A percentile compares a stretch with the other conserved stretches of the same genome.
Conservation (phyloP, 2,797 vertebrate genomes). For the Taeniopygia guttata region DNA sequence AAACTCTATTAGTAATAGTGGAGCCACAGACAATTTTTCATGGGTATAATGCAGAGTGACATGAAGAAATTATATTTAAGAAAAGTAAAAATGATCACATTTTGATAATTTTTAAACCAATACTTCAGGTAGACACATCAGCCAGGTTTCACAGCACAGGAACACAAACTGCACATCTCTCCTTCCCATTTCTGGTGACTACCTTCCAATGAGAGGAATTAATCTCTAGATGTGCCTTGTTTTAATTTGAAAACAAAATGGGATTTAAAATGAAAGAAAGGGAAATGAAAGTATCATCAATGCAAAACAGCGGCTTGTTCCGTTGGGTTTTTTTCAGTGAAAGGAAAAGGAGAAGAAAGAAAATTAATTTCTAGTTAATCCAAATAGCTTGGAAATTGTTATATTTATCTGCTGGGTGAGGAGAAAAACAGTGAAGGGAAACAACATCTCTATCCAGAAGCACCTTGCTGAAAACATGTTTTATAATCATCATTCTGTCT, state of each 20-base stretch:
- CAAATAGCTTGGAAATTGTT: neutral
- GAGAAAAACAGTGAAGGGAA: neutral
- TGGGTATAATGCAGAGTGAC: neutral
- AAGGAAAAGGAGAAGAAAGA: neutral
- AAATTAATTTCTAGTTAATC: neutral
- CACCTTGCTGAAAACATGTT: neutral
- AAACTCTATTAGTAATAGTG: neutral
- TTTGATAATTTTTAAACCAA: neutral
- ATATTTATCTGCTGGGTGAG: neutral
- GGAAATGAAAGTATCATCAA: neutral
- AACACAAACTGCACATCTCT: neutral
- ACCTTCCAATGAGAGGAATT: neutral
- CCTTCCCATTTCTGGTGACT: neutral
- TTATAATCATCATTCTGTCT: neutral
- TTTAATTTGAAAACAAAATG: neutral
- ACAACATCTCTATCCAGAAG: neutral
- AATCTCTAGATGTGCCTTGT: neutral
- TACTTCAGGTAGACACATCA: neutral
- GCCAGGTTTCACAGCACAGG: neutral
- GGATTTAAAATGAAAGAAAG: neutral
- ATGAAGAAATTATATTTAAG: neutral
- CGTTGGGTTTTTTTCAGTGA: neutral
- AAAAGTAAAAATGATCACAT: neutral
- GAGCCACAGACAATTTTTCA: neutral
- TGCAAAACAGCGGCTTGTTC: neutral